These are phyloP conservation scores for Hydrolagus colliei DNA, from an alignment of 2,797 vertebrate species.

Conservation along the genomic window DNA sequence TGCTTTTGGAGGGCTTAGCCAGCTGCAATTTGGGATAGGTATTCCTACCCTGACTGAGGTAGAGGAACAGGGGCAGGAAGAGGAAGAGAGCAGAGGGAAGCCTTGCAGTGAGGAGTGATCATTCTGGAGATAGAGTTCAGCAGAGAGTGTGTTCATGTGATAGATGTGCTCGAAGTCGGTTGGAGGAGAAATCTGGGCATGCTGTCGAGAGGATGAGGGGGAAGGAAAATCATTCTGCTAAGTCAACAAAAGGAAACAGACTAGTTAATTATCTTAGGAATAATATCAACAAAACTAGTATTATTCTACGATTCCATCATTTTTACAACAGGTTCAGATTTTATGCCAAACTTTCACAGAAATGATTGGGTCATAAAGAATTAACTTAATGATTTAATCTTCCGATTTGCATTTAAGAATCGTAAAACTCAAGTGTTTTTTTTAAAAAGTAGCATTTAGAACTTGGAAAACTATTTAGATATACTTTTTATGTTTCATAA, in stretches of 20 bases:
- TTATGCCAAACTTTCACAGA: not conserved
- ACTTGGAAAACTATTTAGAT: not conserved
- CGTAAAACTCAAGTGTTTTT: not conserved
- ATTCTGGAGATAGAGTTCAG: constrained; percentile 73
- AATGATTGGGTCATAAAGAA: not conserved
- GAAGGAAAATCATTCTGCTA: constrained; percentile 67
- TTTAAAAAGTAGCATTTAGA: not conserved
- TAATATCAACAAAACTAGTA: not conserved
- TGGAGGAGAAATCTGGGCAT: constrained; percentile 72
- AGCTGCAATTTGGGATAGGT: constrained; percentile 43
- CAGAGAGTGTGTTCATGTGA: constrained; percentile 72
- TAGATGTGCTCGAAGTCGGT: constrained; percentile 77
- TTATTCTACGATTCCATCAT: constrained; percentile 2
- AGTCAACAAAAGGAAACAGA: constrained; percentile 51
- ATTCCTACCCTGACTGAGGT: constrained; percentile 79
- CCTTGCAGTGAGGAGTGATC: constrained; percentile 61
- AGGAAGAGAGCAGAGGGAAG: constrained; percentile 54
- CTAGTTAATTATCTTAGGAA: constrained; percentile 40
- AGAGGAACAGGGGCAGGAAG: constrained; percentile 72
- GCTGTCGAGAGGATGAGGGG: constrained; percentile 63
- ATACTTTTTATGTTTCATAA: not conserved
- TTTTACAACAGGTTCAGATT: not conserved
- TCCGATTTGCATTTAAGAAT: too few relatives aligned
- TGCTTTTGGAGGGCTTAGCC: constrained; percentile 30
- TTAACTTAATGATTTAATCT: not conserved